Base-by-base conservation (phyloP, 2,113 vertebrate species). In the Chionomys nivalis region DNA sequence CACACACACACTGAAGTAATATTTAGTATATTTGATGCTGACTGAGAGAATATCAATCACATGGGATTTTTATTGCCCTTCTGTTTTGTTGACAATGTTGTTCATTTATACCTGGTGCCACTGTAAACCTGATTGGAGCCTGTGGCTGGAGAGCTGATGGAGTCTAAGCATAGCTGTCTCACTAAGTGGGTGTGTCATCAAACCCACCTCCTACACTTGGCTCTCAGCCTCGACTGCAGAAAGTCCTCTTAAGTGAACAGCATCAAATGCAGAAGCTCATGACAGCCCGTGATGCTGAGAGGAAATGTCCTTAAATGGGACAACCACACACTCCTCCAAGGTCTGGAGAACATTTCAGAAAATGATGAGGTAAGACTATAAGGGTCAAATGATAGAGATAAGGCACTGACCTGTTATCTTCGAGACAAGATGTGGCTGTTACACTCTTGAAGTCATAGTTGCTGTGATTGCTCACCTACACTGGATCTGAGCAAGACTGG, bases 21-120 rank as follows among this genome's bases (percentile, higher is more conserved):
- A 78, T 82, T 87, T 75, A 89, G 52, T 91, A 36, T n/a, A 66
- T 33, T 65, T 82, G 82, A 10, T 61, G 79, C 49, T 79, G 5
- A 55, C 72, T 92, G 14, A 87, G 83, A 96, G 49, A 91, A 1
- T 83, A 47, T 39, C 65, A 63, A 47, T 39, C 65, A 63, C 79
- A 75, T 11, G 5, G 14, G 44, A 55, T 78, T 91, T 92, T 90
- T 14, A 88, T 82, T 92, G 93, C 88, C 36, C 26, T 78, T 79
- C 31, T 47, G 75, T 91, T 95, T 94, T 95, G n/a, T 61, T 87
- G 72, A 58, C 7, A 75, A 19, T 76, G 39, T 47, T 93, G 1
- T 63, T 63, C 42, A 39, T 63, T 42, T 58, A 83, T 83, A 63
- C 7, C 36, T 23, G 5, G n/a, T 28, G 24, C 13, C 55, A 61